These are phyloP conservation scores for Panagrolaimus sp. DNA, from an alignment of 1,140 invertebrate species.

Conservation along the genomic window DNA sequence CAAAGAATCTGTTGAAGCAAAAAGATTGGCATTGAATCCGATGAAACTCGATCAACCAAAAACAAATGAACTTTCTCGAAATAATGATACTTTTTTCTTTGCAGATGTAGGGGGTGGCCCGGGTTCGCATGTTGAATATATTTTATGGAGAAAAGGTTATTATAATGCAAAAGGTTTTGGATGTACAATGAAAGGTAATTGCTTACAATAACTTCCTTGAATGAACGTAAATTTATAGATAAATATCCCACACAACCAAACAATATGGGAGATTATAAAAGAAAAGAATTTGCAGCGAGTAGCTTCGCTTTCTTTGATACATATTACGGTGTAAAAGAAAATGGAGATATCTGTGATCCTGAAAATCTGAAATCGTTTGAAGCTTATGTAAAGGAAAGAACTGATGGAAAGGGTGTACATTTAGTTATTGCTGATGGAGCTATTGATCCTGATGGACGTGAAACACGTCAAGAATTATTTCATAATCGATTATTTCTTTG, in stretches of 20 bases:
- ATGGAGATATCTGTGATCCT: neutral
- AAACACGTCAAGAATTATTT: neutral
- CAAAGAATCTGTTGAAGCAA: neutral
- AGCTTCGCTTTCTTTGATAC: neutral
- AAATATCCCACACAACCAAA: neutral
- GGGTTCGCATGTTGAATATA: neutral
- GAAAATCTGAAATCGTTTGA: neutral
- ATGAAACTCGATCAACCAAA: neutral
- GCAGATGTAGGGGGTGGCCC: neutral
- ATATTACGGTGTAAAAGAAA: neutral
- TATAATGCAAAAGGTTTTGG: slow-evolving; percentile 6
- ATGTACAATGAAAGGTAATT: too few relatives aligned
- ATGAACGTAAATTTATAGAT: neutral
- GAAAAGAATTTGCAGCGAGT: neutral
- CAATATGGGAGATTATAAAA: neutral
- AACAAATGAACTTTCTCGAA: neutral
- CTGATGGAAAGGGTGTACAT: neutral
- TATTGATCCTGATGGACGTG: neutral
- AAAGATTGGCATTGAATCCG: neutral
- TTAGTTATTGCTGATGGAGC: neutral
- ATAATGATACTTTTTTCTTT: neutral
- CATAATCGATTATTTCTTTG: neutral
- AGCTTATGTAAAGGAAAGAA: neutral
- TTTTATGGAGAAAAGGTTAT: neutral
- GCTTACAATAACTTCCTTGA: neutral